Base-by-base conservation (phyloP, 2,113 vertebrate genomes). In the Triplophysa rosa region DNA sequence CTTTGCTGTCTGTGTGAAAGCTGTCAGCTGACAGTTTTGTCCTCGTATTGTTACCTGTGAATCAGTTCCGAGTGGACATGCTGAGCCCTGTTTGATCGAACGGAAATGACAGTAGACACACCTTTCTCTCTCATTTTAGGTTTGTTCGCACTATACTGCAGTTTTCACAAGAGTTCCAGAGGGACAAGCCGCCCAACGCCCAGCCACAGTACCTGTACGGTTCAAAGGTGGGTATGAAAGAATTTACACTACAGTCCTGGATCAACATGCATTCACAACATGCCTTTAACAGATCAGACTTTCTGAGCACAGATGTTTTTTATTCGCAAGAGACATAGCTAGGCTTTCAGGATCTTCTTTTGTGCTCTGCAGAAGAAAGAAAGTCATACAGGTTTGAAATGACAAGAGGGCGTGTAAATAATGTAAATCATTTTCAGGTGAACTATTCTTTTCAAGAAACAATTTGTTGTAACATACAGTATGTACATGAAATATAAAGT, bases 171-270 rank as follows among this genome's bases (percentile, higher is more conserved):
- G 95, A 96, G 85, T 95, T 96, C 88, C 95, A 96, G 83, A 92
- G 95, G 40, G 95, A 96, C 87, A 96, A 96, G 77, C 95, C 94
- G n/a, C 95, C 95, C 17, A 96, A 95, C 65, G 95, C 95, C 37
- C 95, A 96, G 33, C 95, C 95, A 0, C 95, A 96, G 49, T 96
- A 96, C 81, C 89, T 96, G 42, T 95, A 93, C 47, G 95, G 95
- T 82, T 94, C 95, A 2, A 96, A 96, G 93, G 95, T 96, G 77
- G 79, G 93, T 80, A 45, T 17, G 0, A 47, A 13, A 8, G 2
- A 29, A 21, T 26, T 65, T 40, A 17, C 33, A 26, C 2, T 75
- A 64, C 19, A 64, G 33, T 37, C 33, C 33, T 37, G 5, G 33
- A 8, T 7, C 7, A 37, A 37, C 6, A 33, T 54, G 17, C 0